These are phyloP conservation scores for Climacteris rufus DNA, from an alignment of 2,113 vertebrate genomes.

Conservation along the genomic window DNA sequence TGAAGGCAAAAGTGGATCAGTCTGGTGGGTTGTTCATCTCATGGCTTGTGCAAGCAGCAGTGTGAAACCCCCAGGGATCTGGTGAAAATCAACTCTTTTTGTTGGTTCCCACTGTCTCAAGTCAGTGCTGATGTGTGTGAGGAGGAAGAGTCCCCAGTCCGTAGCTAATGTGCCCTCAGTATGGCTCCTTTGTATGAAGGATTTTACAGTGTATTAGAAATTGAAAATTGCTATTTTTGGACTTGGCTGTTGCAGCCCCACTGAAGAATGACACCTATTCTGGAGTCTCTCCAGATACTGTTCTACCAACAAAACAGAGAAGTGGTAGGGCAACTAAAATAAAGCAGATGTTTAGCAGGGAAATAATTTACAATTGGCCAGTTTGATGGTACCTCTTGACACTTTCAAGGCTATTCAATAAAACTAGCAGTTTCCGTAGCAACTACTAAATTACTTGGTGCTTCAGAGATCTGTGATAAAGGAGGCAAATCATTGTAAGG, in stretches of 20 bases:
- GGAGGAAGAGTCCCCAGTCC: not conserved
- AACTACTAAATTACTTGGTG: conserved; percentile 46
- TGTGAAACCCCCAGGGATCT: not conserved
- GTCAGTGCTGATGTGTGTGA: not conserved
- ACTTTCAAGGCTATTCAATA: conserved; percentile 32
- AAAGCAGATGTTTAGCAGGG: conserved; percentile 21
- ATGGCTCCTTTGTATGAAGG: not conserved
- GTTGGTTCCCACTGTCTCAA: not conserved
- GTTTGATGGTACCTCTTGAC: conserved; percentile 40
- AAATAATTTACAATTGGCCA: not conserved
- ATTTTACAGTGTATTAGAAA: not conserved
- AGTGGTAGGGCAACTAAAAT: not conserved
- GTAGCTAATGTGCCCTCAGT: not conserved
- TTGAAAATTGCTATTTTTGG: not conserved
- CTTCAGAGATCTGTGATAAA: conserved; percentile 38
- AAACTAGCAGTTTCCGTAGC: conserved; percentile 46
- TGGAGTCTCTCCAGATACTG: not conserved
- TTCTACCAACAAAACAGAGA: not conserved
- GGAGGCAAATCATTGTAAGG: not conserved
- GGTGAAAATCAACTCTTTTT: not conserved
- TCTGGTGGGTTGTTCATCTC: not conserved
- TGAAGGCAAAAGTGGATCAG: not conserved
- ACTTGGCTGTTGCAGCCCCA: not conserved
- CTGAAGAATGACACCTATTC: not conserved
- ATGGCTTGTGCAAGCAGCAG: not conserved